Evolutionary conservation across 1,140 invertebrate species (phyloP).

Genomic region (Ladona fulva): DNA sequence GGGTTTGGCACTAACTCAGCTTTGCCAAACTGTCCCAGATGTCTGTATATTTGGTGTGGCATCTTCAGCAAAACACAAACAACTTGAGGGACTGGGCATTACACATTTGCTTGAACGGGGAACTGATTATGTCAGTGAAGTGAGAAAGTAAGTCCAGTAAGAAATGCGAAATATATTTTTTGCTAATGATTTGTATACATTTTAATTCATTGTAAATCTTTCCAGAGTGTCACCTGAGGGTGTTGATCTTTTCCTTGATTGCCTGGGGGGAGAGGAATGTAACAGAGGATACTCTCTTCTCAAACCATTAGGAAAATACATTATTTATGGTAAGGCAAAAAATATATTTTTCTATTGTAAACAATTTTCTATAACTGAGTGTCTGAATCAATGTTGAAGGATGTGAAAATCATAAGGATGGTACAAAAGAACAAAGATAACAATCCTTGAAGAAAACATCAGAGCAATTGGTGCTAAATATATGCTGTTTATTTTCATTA

Average conservation of each 20-base stretch:
- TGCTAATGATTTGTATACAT: neutral
- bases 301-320: slow-evolving; percentile 83
- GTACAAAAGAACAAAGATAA: no score
- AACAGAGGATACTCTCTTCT: slow-evolving; percentile 72
- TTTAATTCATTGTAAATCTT: slow-evolving; percentile 12
- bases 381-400: no score
- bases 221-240: slow-evolving; percentile 62
- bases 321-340: slow-evolving; percentile 65
- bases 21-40: slow-evolving; percentile 69
- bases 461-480: no score
- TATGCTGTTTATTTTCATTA: no score
- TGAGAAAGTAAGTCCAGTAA: slow-evolving; percentile 80
- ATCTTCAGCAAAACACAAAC: slow-evolving; percentile 75
- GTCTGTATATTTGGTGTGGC: slow-evolving; percentile 78
- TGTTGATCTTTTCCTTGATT: slow-evolving; percentile 81
- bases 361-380: no score
- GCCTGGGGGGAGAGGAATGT: slow-evolving; percentile 80
- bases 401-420: no score
- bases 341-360: no score
- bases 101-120: slow-evolving; percentile 67
- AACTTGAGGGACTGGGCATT: slow-evolving; percentile 53
- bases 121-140: slow-evolving; percentile 70
- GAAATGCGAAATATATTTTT: no score
- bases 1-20: slow-evolving; percentile 75
- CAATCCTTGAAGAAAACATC: no score